Conservation (phyloP, 2,888 invertebrate species). For the Tiphia femorata region DNA sequence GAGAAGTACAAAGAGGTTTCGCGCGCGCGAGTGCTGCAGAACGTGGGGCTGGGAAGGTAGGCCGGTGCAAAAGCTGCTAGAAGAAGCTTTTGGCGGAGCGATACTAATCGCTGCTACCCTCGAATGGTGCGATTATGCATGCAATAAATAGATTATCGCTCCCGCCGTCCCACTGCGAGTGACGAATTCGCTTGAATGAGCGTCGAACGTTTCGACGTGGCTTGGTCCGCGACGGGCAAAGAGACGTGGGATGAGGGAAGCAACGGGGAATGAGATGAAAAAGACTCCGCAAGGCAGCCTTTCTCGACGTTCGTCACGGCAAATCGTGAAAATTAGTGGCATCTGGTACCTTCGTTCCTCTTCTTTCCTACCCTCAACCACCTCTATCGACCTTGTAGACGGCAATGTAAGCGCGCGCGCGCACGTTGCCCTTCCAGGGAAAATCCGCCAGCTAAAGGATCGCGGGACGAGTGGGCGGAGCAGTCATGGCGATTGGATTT, state of each 20-base stretch:
- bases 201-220: conserved; percentile 45
- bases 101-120: conserved; percentile 31
- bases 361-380: no score
- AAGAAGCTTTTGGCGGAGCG: no score
- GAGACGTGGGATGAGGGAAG: not conserved
- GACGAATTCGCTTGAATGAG: conserved; percentile 52
- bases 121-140: conserved; percentile 53
- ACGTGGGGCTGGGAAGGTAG: no score
- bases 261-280: conserved; percentile 11
- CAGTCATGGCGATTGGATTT: no score
- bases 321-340: conserved; percentile 35
- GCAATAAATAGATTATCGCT: conserved; percentile 65
- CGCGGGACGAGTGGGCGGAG: no score
- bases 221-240: not conserved
- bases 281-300: conserved; percentile 14
- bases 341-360: conserved; percentile 26
- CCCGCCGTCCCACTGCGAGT: conserved; percentile 51
- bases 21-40: no score
- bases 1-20: no score
- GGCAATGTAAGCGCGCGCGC: not conserved
- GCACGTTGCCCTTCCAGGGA: not conserved
- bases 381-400: no score
- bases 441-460: no score
- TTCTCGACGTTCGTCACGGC: conserved; percentile 29
- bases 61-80: no score